These are phyloP conservation scores for Alfaro cultratus DNA, from an alignment of 2,797 vertebrate genomes.

Conservation along the genomic window DNA sequence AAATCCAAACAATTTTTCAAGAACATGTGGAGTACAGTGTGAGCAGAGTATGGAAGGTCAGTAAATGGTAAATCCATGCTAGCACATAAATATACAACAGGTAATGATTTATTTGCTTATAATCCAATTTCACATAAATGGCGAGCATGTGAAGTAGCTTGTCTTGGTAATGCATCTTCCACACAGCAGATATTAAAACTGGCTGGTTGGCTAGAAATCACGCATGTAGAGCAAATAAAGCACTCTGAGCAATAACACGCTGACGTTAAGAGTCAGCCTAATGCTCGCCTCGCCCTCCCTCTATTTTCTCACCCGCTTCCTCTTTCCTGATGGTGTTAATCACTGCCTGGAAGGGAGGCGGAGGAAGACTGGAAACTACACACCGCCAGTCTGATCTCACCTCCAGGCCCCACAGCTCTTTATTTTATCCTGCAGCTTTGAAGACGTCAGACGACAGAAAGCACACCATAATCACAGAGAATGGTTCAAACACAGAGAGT, in stretches of 20 bases:
- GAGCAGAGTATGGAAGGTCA: constrained; percentile 24
- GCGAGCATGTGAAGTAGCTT: not conserved
- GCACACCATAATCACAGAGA: not conserved
- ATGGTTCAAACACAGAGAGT: constrained; percentile 23
- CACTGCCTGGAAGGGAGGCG: constrained; percentile 42
- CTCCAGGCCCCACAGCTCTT: constrained; percentile 19
- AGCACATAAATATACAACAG: constrained; percentile 14
- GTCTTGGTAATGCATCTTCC: constrained; percentile 6
- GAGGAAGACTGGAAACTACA: constrained; percentile 18
- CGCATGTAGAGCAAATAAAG: constrained; percentile 32
- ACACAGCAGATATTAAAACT: constrained; percentile 24
- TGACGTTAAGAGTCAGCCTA: constrained; percentile 17
- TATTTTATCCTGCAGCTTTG: constrained; percentile 38
- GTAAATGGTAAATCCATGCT: constrained; percentile 14
- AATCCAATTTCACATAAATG: constrained; percentile 18
- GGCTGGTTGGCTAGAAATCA: constrained; percentile 17
- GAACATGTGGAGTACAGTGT: constrained; percentile 34
- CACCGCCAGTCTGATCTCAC: constrained; percentile 26
- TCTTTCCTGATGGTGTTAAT: constrained; percentile 69
- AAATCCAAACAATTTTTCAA: constrained; percentile 48
- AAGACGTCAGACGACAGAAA: constrained; percentile 28
- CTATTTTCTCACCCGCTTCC: constrained; percentile 56
- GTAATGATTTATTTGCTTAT: constrained; percentile 35
- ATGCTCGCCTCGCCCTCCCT: constrained; percentile 23
- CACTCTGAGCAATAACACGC: constrained; percentile 26